Evolutionary conservation across 2,113 vertebrate genomes (phyloP), one percentile per base, ranked within the genome.

Genomic region (Lonchura striata): DNA sequence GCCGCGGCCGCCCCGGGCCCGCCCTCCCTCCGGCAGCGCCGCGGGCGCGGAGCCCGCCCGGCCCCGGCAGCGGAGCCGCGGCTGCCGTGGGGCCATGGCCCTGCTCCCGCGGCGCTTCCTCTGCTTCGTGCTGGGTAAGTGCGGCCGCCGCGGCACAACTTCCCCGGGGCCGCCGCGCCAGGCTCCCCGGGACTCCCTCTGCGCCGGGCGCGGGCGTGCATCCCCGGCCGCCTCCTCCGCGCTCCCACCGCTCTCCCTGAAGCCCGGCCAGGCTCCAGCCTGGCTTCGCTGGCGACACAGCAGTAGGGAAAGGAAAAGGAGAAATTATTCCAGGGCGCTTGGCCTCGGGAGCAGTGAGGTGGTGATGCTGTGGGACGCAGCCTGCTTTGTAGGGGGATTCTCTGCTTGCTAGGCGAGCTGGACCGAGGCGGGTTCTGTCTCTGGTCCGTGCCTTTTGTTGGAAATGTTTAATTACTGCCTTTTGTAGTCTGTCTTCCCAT

Each of bases 41-140:
- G 56, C 60, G 70, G 70, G 70, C 69, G 61, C 54, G 46, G 33
- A 88, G 70, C 57, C 41, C 76, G 44, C 52, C 53, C 65, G 59
- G 68, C 50, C 3, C 61, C 63, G 50, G 54, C 37, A 87, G 78
- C 57, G 47, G 52, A 69, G 85, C 83, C 35, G 75, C 75, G 54
- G 80, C 28, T 22, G 70, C 68, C 59, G 31, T 23, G 84, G 69
- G 66, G 72, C 88, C 80, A 85, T 90, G 86, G 78, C 80, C 35
- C 53, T 76, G 64, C 72, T 91, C 8, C 96, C 90, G 15, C 92
- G 90, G 57, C 92, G 95, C 1, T 95, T 97, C 91, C 86, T 94
- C 85, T 97, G 95, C 86, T 91, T 97, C 53, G 6, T 96, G 2
- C 91, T 97, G 54, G 97, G 97, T 97, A 47, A 96, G 96, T 88